phyloP scores from a whole-genome alignment of 2,888 invertebrate species.

The Dromius quadrimaculatus region DNA sequence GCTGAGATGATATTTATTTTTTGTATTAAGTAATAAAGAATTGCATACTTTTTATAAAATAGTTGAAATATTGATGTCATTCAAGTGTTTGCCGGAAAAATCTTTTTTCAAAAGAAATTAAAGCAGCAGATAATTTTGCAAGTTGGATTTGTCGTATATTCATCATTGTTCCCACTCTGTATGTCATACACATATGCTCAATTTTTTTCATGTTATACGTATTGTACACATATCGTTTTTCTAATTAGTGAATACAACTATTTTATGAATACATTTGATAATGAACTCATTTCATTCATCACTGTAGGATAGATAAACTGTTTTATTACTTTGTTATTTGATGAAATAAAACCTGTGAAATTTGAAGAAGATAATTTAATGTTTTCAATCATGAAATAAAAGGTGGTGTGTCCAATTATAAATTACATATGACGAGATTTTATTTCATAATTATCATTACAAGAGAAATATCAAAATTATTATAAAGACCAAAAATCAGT shows the following conservation, averaged over 20 bases:
- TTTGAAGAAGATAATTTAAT: slow-evolving; percentile 14
- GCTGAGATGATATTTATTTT: too few relatives aligned
- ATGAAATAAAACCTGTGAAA: slow-evolving; percentile 42
- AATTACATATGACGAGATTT: slow-evolving; percentile 31
- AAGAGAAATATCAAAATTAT: slow-evolving; percentile 43
- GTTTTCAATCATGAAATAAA: slow-evolving; percentile 5
- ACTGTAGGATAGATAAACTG: slow-evolving; percentile 21
- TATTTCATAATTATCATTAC: slow-evolving; percentile 41
- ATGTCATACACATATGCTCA: slow-evolving; percentile 40
- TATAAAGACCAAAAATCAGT: slow-evolving; percentile 48
- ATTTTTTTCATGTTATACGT: slow-evolving; percentile 34
- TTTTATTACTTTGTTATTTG: slow-evolving; percentile 48
- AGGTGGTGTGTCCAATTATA: slow-evolving; percentile 5
- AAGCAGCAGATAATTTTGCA: too few relatives aligned
- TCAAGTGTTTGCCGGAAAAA: too few relatives aligned
- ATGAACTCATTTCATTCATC: slow-evolving; percentile 5
- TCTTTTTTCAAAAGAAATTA: too few relatives aligned
- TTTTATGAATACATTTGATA: slow-evolving; percentile 19
- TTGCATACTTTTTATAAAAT: too few relatives aligned
- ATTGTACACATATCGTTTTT: slow-evolving; percentile 39
- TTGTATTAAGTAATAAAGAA: too few relatives aligned
- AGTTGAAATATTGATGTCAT: too few relatives aligned
- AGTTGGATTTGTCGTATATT: too few relatives aligned
- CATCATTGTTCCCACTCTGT: too few relatives aligned
- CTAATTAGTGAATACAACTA: neutral